Conservation (phyloP, 2,797 vertebrate species). For the Vireo griseus region DNA sequence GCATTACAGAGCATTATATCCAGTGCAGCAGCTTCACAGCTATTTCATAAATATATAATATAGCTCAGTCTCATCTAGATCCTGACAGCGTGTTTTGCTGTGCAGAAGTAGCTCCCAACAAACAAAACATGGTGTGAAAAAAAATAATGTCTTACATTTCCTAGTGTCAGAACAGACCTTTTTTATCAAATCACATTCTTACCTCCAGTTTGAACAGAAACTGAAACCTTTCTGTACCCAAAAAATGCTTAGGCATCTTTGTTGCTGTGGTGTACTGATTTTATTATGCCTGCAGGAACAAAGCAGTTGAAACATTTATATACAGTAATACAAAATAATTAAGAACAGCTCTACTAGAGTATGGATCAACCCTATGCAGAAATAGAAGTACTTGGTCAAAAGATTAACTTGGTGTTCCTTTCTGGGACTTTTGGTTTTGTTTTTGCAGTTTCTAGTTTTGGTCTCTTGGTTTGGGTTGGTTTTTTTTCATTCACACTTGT, state of each 20-base stretch:
- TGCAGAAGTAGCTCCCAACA: background rate
- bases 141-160: background rate
- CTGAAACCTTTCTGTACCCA: background rate
- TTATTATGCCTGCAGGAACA: background rate
- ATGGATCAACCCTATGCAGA: background rate
- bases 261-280: background rate
- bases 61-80: background rate
- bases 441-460: background rate
- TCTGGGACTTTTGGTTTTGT: background rate
- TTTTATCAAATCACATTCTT: background rate
- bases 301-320: background rate
- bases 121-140: background rate
- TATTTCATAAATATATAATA: background rate
- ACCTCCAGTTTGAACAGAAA: background rate
- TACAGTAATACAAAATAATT: background rate
- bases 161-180: background rate
- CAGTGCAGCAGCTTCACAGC: background rate
- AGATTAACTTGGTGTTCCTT: background rate
- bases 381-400: background rate
- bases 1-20: background rate
- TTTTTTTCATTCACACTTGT: background rate
- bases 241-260: background rate
- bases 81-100: background rate
- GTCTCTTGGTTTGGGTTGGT: background rate
- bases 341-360: background rate